A percentile compares a stretch with the other conserved stretches of the same genome.
Evolutionary conservation across 2,888 invertebrate genomes (phyloP).

Genomic region (Tenodera sinensis): DNA sequence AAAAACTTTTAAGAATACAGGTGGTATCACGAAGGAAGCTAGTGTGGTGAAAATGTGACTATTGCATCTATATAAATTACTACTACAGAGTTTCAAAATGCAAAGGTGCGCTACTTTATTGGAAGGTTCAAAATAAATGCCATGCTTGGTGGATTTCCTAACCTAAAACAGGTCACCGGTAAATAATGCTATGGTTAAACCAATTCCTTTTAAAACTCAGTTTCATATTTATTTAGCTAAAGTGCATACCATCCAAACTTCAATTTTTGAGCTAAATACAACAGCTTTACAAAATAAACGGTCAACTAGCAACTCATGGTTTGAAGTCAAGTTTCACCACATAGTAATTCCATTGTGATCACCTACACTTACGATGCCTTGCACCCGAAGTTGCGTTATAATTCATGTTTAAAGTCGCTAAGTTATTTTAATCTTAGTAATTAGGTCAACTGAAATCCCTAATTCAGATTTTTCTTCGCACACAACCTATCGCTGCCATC

Average conservation of each 20-base stretch:
- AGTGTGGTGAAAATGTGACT: constrained; percentile 15
- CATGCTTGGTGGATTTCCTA: neutral
- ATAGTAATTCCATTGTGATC: constrained; percentile 29
- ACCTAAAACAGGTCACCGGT: neutral
- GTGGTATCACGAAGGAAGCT: constrained; percentile 10
- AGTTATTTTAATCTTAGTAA: neutral
- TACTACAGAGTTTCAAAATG: neutral
- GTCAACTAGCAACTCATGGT: neutral
- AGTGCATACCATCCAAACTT: neutral
- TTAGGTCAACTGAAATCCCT: neutral
- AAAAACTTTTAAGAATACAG: neutral
- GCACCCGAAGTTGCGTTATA: constrained; percentile 33
- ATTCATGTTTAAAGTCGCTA: constrained; percentile 28
- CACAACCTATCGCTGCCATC: neutral
- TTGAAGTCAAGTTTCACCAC: constrained; percentile 25
- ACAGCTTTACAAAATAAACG: neutral
- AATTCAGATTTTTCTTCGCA: neutral
- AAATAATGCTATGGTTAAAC: neutral
- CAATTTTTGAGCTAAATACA: neutral
- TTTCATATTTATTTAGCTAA: neutral
- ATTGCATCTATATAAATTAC: neutral
- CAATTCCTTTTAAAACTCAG: neutral
- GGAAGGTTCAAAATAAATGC: neutral
- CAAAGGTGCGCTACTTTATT: neutral
- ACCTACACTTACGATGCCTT: constrained; percentile 36